Evolutionary conservation across 1,140 invertebrate species (phyloP), one percentile per base, ranked within the genome.

Genomic region (Hyles vespertilio): DNA sequence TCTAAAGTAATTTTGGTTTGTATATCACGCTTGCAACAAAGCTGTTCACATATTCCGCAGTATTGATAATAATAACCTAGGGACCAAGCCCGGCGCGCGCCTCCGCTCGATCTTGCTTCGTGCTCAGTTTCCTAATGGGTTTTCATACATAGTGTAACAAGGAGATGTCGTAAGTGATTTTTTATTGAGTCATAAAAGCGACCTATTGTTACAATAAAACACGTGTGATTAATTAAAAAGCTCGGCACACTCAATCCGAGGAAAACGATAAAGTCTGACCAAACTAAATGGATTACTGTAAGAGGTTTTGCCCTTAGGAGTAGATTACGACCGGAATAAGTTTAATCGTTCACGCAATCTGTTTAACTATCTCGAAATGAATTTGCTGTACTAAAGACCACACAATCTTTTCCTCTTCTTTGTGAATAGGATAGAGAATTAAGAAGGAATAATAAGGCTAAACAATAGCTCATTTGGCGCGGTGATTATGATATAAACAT

Each of bases 91-190:
- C 36, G 22, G 48, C 44, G 46, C n/a, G 46, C n/a, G 40, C 22
- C 32, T 56, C 58, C 45, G 12, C n/a, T 36, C 55, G 44, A 56
- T 51, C 45, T 56, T 50, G 36, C 46, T 65, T 48, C 62, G 62
- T 65, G 62, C 33, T 36, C 10, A 8, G 59, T 11, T 12, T 65
- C 40, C 40, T 32, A 61, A 65, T 61, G 56, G 32, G 9, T 22
- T 44, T 43, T 58, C 52, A 63, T 63, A 56, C 47, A 63, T 63
- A 51, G 56, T 59, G 53, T 61, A 65, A 3, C 43, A 45, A 44
- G 32, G 11, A 12, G 10, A 58, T 50, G 47, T 32, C 43, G 32
- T 40, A 47, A 52, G 58, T 64, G 62, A 64, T 52, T 54, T 60
- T 65, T 53, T 49, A 57, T 48, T 8, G 10, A 22, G 46, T 46